Evolutionary conservation across 1,140 invertebrate genomes (phyloP), one percentile per base, ranked within the genome.

Genomic region (Pissodes strobi): DNA sequence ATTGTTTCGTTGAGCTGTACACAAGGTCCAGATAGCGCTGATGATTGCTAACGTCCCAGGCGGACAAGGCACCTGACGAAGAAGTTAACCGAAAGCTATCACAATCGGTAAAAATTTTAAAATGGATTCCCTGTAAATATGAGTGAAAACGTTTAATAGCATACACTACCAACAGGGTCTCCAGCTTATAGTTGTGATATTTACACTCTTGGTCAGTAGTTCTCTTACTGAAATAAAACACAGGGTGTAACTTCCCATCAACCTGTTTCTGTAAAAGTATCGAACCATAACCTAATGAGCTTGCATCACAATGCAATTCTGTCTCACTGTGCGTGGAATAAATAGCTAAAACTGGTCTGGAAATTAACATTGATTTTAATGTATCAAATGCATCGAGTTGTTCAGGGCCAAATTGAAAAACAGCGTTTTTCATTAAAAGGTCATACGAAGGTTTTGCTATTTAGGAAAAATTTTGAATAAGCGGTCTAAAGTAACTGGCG

Each of bases 151-250:
- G 38, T 53, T 67, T 67, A 22, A 72, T 8, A 9, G 41, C 49
- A 22, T 49, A 22, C 4, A 64, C 39, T n/a, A 64, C 17, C 9
- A 51, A 49, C n/a, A 53, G 19, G 18, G 37, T 25, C 34, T 63
- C 51, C 18, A 63, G 17, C 19, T 84, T 81, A 19, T 73, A 79
- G 9, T 76, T 78, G 58, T 82, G 62, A 51, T 62, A 68, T 48
- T 57, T 61, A 19, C 21, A 21, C 34, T 70, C 63, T 0, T 34
- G 27, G 0, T 30, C 49, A 0, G 55, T 37, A 10, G 55, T 45
- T 9, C 38, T n/a, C 19, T 58, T 41, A 15, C 55, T 58, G 19
- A 58, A 58, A 34, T 45, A 58, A 58, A 45, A 58, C 0, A 58
- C 23, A 45, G 55, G 55, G 12, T 45, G 17, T 34, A 58, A 58